Percentiles rank a stretch among this genome's conserved stretches.
Conservation (phyloP, 2,113 vertebrate species). For the Ciconia stormi region DNA sequence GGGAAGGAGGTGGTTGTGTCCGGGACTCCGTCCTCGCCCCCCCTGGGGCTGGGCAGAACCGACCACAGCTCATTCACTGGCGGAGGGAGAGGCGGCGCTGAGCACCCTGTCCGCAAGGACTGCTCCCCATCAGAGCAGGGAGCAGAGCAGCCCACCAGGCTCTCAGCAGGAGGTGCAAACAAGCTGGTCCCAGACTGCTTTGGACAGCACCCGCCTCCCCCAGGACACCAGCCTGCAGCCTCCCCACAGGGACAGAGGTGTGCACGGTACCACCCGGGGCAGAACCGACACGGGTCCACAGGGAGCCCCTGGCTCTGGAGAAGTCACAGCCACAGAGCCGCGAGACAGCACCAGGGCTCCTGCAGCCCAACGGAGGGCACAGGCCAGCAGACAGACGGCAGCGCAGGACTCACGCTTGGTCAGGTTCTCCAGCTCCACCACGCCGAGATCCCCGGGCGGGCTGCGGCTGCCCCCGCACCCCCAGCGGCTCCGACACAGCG, state of each 20-base stretch:
- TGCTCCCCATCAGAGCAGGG: rapidly evolving
- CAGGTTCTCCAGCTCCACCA: conserved; percentile 57
- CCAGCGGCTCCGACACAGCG: conserved; percentile 82
- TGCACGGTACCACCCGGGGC: too few relatives aligned
- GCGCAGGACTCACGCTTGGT: conserved; percentile 75
- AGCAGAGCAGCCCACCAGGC: neutral
- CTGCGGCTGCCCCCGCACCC: conserved; percentile 70
- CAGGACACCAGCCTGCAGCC: neutral
- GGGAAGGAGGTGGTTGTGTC: conserved; percentile 68
- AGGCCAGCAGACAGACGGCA: neutral
- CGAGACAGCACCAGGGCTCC: neutral
- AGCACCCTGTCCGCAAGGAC: neutral
- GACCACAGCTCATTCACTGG: conserved; percentile 85
- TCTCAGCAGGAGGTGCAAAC: neutral
- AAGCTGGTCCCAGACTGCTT: neutral
- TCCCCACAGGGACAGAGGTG: neutral
- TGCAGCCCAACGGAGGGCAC: rapidly evolving
- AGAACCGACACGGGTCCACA: neutral
- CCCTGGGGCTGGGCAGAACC: conserved; percentile 69
- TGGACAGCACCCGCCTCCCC: neutral
- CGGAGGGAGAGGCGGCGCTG: neutral
- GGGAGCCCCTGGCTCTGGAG: neutral
- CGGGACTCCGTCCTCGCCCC: conserved; percentile 59
- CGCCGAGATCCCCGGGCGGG: conserved; percentile 68
- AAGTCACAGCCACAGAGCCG: neutral